Evolutionary conservation across 2,113 vertebrate genomes (phyloP).

Genomic region (Gallinago undulata): DNA sequence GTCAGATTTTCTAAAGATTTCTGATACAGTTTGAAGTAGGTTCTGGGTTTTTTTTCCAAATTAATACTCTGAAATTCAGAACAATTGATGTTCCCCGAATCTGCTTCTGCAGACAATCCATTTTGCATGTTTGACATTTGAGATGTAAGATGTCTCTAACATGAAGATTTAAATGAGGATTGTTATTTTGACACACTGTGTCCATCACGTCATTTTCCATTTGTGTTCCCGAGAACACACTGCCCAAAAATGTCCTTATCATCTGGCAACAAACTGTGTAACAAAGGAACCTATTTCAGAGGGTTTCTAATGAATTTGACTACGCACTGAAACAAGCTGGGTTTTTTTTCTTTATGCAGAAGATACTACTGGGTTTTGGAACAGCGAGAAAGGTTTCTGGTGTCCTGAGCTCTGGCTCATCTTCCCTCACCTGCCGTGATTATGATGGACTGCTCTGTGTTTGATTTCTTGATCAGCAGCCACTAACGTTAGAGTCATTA

Average conservation of each 20-base stretch:
- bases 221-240: neutral
- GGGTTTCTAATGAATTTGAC: neutral
- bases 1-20: constrained; percentile 2
- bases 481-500: neutral
- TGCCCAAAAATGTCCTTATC: neutral
- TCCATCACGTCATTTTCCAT: constrained; percentile 8
- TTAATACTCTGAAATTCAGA: constrained; percentile 21
- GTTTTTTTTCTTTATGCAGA: neutral
- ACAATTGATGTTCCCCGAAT: neutral
- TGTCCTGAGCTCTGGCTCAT: neutral
- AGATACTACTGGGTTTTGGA: neutral
- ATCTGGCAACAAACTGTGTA: constrained; percentile 24
- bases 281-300: neutral
- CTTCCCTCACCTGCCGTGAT: neutral
- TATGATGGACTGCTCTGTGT: constrained; percentile 8
- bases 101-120: neutral
- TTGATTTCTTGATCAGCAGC: constrained; percentile 56
- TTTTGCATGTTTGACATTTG: constrained; percentile 45
- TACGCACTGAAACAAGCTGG: neutral
- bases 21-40: neutral
- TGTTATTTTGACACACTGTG: constrained; percentile 25
- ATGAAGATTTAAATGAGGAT: neutral
- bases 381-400: neutral
- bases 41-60: neutral
- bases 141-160: neutral